Base-by-base conservation (phyloP, 1,140 invertebrate species). In the Tetragonula clypearis region DNA sequence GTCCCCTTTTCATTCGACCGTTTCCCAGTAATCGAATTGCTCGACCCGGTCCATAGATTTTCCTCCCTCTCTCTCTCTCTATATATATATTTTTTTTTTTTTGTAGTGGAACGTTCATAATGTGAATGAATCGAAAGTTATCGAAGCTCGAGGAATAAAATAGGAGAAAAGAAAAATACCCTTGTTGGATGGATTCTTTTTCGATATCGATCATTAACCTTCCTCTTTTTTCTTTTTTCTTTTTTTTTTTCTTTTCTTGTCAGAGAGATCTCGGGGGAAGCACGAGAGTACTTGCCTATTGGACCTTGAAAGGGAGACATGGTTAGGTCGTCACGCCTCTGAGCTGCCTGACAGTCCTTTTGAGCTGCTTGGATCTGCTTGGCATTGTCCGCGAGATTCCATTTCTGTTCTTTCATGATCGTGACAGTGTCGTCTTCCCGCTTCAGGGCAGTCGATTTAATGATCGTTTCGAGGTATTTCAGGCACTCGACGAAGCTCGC, bases 231-330 rank as follows among this genome's bases (percentile, higher is more conserved):
- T 19, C 3, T 19, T 58, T 19, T 58, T 19, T 19, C 17, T 19
- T 58, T 6, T 19, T 58, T 19, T 58, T 58, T 58, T 58, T 55
- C 23, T 49, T 49, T 8, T 49, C 41, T 23, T 30, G 77, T 82
- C 65, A 65, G 60, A 4, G 9, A 12, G 17, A 11, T 58, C 41
- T 19, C 21, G n/a, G 5, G 5, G 53, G n/a, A 60, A 55, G 17
- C 74, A 26, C 58, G 26, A 66, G 41, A 66, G 41, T 55, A 91
- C 85, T 91, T 86, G 90, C 92, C 92, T 77, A 95, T 90, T 60
- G 95, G 93, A 84, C 95, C 96, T 86, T 95, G 93, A 92, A 96
- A 96, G 0, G 96, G 96, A 76, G 93, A 84, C 30, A 93, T 93
- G 30, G 91, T 90, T 58, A 91, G 92, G 79, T 95, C 92, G 87